Base-by-base conservation (phyloP, 1,140 invertebrate species). In the Drosophila jambulina region DNA sequence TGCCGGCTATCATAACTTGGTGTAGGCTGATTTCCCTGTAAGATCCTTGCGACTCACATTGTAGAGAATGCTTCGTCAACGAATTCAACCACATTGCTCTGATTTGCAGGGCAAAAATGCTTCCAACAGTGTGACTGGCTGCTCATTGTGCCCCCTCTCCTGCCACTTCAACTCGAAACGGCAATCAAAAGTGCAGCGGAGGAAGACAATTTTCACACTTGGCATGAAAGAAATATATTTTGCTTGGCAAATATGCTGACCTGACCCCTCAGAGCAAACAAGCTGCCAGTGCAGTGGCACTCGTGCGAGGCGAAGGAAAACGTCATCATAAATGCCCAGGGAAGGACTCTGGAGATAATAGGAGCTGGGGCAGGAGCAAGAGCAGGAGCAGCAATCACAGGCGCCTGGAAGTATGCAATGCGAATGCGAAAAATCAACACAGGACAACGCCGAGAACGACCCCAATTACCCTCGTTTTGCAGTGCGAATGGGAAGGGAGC, bases 361-460 rank as follows among this genome's bases (percentile, higher is more conserved):
- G 54, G 27, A 65, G 53, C 40, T 25, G 48, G 21, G 27, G 23
- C 29, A 29, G 58, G 40, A 56, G 23, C 29, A 29, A 53, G 40
- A 56, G 72, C 46, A 83, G 59, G 53, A 54, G 68, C 49, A 57
- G 77, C 78, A 80, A 67, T 75, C 72, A 75, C 75, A 78, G 77
- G 46, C 81, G 80, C 71, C 85, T 79, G 64, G 68, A 91, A 90
- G 79, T 90, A 85, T 90, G 85, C 85, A 90, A 85, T 82, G 78
- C 72, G 81, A 84, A 84, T 84, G 82, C 78, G 81, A 90, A 90
- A 90, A 90, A 90, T 90, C 85, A 90, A 90, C 85, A 87, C 82
- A 82, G 70, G 62, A 68, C 67, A 51, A 68, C 63, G 60, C 61
- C 45, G 77, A 77, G 58, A 71, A 72, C 88, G 83, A 91, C 83